Evolutionary conservation across 2,888 invertebrate species (phyloP).

Genomic region (Yponomeuta plumbellus): DNA sequence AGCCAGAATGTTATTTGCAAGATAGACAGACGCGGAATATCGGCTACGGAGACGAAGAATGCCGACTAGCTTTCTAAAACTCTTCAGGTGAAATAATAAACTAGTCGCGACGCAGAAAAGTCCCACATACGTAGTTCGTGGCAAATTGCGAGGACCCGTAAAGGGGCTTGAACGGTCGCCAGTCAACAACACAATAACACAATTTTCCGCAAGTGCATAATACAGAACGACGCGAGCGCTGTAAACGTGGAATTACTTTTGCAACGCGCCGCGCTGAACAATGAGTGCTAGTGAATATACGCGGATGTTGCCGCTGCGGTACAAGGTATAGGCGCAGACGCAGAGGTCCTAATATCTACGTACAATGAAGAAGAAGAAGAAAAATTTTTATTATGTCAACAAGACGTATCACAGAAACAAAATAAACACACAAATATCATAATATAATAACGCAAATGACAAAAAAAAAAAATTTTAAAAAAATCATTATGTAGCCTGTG

Average conservation of each 20-base stretch:
- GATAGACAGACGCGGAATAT: no score
- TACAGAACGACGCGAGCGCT: neutral
- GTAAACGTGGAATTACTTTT: constrained; percentile 63
- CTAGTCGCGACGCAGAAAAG: neutral
- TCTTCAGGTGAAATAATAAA: neutral
- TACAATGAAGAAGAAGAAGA: no score
- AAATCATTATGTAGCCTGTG: no score
- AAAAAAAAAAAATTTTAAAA: no score
- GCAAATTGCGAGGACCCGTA: neutral
- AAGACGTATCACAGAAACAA: no score
- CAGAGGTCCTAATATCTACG: neutral
- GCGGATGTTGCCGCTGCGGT: neutral
- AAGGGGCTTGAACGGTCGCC: neutral
- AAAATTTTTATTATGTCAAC: no score
- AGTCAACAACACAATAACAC: constrained; percentile 14
- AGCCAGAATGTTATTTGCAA: no score
- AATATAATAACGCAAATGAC: no score
- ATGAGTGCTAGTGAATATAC: constrained; percentile 23
- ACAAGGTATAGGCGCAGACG: neutral
- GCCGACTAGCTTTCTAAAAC: no score
- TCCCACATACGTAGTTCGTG: neutral
- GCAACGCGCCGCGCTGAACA: constrained; percentile 59
- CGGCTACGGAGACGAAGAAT: no score
- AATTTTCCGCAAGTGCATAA: constrained; percentile 10
- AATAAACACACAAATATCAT: no score